Evolutionary conservation across 2,797 vertebrate genomes (phyloP), one percentile per base, ranked within the genome.

Genomic region (Poecilia picta): DNA sequence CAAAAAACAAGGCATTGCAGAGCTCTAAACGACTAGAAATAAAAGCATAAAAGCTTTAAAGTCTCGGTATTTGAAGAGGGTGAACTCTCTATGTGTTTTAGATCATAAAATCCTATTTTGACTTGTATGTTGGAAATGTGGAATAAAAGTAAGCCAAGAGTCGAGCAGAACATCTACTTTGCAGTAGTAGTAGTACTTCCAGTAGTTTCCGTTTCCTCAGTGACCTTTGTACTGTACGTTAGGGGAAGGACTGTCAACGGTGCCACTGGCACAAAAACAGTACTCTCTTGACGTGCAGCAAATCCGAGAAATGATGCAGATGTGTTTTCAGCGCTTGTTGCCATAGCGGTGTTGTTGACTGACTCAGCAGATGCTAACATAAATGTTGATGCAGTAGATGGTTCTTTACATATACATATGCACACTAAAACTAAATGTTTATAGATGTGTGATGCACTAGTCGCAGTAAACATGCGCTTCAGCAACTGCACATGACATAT

Each of bases 301-400:
- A 47, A 73, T 82, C 71, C 81, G 15, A 82, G 93, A 94, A 55
- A 91, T 28, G 79, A 90, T 89, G 91, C 94, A 94, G 93, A 92
- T 82, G 73, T 87, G 87, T 89, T 92, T 88, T 31, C 72, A 66
- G 55, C 3, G 0, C 77, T 43, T 0, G 90, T 94, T 91, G 90
- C 85, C 88, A 92, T 89, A 87, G 89, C 81, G 82, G 80, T 80
- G 45, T 81, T 85, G 20, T 81, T 85, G 83, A 55, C 68, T 74
- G 39, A 77, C 70, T 88, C 55, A 0, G 68, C 72, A 84, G 64
- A 31, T 5, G 16, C 49, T 85, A 86, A 78, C 74, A 55, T 86
- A 82, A 85, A 87, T 79, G 70, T 53, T 28, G 47, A 88, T 80
- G 10, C 39, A 75, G 49, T 28, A 49, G 46, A 81, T 73, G 68